Evolutionary conservation across 1,140 invertebrate species (phyloP).

Genomic region (Procambarus clarkii): DNA sequence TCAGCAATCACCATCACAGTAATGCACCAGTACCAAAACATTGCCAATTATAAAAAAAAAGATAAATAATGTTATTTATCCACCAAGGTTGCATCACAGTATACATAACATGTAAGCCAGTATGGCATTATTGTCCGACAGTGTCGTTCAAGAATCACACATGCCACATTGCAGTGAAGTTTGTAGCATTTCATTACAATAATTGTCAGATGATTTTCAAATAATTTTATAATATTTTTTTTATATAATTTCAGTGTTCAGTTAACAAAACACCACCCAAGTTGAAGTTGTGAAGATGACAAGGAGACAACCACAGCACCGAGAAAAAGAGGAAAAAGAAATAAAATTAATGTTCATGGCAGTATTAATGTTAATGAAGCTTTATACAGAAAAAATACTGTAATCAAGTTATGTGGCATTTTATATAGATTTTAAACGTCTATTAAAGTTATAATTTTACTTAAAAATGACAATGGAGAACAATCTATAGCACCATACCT

Average conservation of each 20-base stretch:
- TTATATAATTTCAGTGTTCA: slow-evolving; percentile 36
- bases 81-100: neutral
- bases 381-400: neutral
- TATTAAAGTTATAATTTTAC: neutral
- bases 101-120: neutral
- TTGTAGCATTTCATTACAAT: neutral
- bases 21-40: neutral
- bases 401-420: neutral
- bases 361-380: neutral
- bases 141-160: neutral
- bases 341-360: slow-evolving; percentile 22
- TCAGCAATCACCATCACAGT: slow-evolving; percentile 24
- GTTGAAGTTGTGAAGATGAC: slow-evolving; percentile 46
- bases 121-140: neutral
- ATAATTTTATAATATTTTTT: neutral
- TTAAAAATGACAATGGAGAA: neutral
- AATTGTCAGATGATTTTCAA: neutral
- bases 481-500: neutral
- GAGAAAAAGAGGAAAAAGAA: slow-evolving; percentile 59
- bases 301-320: slow-evolving; percentile 62
- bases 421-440: neutral
- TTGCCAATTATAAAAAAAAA: neutral
- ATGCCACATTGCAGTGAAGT: slow-evolving; percentile 12
- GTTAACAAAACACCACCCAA: slow-evolving; percentile 38
- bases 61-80: neutral